Conservation (phyloP, 1,140 invertebrate species). For the Ostrea edulis region DNA sequence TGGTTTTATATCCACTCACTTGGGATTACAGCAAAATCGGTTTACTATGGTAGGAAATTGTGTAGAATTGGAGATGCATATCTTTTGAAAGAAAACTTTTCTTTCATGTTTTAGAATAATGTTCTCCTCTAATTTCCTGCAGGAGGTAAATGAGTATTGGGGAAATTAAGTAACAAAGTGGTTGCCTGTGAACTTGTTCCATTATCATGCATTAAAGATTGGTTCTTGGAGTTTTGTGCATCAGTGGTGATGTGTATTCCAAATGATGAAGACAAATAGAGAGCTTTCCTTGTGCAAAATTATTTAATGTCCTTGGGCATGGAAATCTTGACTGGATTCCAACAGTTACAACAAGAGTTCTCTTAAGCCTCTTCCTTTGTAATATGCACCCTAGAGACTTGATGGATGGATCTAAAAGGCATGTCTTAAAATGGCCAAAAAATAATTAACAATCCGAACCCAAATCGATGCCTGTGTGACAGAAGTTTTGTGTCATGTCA, state of each 20-base stretch:
- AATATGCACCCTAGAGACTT: neutral
- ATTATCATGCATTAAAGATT: constrained; percentile 30
- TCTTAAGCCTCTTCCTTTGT: neutral
- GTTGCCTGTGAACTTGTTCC: neutral
- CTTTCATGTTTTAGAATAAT: neutral
- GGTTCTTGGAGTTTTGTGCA: neutral
- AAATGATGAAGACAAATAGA: constrained; percentile 22
- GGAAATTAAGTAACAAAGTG: neutral
- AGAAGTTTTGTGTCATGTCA: constrained; percentile 34
- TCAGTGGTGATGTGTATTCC: constrained; percentile 5
- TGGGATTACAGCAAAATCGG: too few relatives aligned
- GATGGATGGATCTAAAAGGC: neutral
- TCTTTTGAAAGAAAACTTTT: neutral
- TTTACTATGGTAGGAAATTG: neutral
- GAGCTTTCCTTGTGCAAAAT: constrained; percentile 2
- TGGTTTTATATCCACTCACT: too few relatives aligned
- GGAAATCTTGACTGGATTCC: neutral
- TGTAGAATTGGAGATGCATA: neutral
- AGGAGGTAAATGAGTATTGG: neutral
- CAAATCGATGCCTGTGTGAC: constrained; percentile 5
- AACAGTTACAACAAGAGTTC: neutral
- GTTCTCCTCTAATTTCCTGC: constrained; percentile 20
- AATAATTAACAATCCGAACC: constrained; percentile 25
- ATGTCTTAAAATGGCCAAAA: constrained; percentile 37
- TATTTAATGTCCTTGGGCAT: constrained; percentile 22